Evolutionary conservation across 2,888 invertebrate genomes (phyloP).

Genomic region (Limnephilus lunatus): DNA sequence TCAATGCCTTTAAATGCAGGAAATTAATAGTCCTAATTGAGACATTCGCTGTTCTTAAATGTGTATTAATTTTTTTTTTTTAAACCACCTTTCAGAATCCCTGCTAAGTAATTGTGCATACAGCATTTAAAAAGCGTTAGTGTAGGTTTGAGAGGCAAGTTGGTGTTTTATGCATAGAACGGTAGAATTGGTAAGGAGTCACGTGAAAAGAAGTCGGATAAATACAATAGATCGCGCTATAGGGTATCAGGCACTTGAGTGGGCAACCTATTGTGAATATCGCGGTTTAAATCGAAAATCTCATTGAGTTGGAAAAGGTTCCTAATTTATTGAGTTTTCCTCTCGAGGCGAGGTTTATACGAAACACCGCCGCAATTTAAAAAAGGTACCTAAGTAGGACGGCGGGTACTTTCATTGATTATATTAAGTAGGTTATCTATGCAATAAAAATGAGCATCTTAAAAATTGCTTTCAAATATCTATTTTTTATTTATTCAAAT

Average conservation of each 20-base stretch:
- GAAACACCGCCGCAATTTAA: not conserved
- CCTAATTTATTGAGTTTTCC: slow-evolving; percentile 20
- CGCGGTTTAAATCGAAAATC: not conserved
- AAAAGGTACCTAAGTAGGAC: not conserved
- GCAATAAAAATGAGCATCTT: not conserved
- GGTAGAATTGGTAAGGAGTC: not conserved
- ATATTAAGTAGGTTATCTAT: not conserved
- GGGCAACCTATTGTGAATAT: slow-evolving; percentile 13
- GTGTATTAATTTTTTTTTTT: no score
- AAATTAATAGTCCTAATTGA: no score
- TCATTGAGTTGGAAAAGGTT: slow-evolving; percentile 3
- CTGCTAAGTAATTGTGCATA: not conserved
- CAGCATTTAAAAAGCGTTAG: not conserved
- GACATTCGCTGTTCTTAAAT: no score
- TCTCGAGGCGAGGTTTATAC: not conserved
- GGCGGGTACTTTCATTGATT: not conserved
- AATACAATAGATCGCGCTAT: slow-evolving; percentile 19
- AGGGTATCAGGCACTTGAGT: not conserved
- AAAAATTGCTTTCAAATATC: no score
- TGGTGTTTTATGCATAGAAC: not conserved
- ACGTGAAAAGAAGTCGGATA: not conserved
- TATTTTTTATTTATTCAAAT: no score
- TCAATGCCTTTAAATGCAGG: no score
- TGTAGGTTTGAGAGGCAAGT: not conserved
- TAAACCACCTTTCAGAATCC: no score